Conservation (phyloP, 2,113 vertebrate species). For the Stegastes partitus region DNA sequence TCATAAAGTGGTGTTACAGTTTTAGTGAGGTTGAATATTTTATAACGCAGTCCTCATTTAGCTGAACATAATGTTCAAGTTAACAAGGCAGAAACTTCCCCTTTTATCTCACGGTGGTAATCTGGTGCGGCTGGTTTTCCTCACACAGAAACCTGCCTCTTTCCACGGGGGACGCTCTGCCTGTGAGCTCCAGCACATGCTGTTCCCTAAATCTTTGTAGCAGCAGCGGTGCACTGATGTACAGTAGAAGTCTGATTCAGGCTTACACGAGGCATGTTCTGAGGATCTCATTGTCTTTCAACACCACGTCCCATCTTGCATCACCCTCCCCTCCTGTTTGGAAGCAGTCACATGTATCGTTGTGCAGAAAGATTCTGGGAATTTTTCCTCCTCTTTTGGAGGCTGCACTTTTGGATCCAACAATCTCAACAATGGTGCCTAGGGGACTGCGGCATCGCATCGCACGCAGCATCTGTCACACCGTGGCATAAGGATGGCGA, state of each 20-base stretch:
- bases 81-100: background rate
- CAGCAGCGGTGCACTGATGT: background rate
- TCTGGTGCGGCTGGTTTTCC: background rate
- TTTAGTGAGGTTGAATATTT: conserved; percentile 1
- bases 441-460: background rate
- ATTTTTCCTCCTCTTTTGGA: conserved; percentile 29
- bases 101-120: background rate
- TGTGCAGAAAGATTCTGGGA: conserved; percentile 25
- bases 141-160: background rate
- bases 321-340: background rate
- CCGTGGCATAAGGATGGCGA: background rate
- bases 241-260: background rate
- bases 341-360: conserved; percentile 10
- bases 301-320: conserved; percentile 24
- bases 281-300: conserved; percentile 54
- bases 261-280: background rate
- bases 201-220: background rate
- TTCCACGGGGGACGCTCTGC: background rate
- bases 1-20: background rate
- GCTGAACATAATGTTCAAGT: background rate
- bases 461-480: conserved; percentile 28
- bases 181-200: conserved; percentile 7
- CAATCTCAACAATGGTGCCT: background rate
- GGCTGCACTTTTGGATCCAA: conserved; percentile 16
- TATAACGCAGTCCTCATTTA: background rate